phyloP scores from a whole-genome alignment of 2,113 vertebrate species.

The Ginglymostoma cirratum region DNA sequence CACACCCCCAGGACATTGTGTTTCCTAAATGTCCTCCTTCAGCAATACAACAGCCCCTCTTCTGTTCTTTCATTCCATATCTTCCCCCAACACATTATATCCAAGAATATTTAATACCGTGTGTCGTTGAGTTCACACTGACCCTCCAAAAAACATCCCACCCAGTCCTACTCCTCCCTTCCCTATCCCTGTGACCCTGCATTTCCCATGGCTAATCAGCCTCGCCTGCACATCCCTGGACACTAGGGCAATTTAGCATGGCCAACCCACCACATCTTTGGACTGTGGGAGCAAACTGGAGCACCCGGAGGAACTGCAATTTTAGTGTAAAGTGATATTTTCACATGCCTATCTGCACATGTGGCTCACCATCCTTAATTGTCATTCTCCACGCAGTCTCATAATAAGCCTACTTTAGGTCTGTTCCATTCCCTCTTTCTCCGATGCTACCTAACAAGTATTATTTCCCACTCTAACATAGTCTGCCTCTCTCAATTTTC shows the following conservation, averaged over 20 bases:
- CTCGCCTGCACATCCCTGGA: too few relatives aligned
- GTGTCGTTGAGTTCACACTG: too few relatives aligned
- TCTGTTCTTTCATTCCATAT: background rate
- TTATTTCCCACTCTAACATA: background rate
- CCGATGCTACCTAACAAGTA: background rate
- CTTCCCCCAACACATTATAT: background rate
- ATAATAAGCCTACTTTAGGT: background rate
- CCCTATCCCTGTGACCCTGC: too few relatives aligned
- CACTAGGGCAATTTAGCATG: too few relatives aligned
- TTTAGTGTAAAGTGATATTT: background rate
- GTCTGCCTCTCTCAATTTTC: background rate
- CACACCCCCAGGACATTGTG: background rate
- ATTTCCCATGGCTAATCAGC: too few relatives aligned
- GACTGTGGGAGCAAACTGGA: too few relatives aligned
- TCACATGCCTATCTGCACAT: background rate
- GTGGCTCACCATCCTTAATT: background rate
- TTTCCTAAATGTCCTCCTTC: background rate
- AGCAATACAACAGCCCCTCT: background rate
- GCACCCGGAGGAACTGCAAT: background rate
- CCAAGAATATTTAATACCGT: background rate
- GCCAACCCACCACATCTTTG: too few relatives aligned
- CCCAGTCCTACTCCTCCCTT: too few relatives aligned
- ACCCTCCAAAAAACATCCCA: too few relatives aligned
- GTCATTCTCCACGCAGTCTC: background rate
- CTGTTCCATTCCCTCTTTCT: background rate